A percentile compares a stretch with the other conserved stretches of the same genome.
Evolutionary conservation across 2,797 vertebrate genomes (phyloP).

Genomic region (Rhynchotus rufescens): DNA sequence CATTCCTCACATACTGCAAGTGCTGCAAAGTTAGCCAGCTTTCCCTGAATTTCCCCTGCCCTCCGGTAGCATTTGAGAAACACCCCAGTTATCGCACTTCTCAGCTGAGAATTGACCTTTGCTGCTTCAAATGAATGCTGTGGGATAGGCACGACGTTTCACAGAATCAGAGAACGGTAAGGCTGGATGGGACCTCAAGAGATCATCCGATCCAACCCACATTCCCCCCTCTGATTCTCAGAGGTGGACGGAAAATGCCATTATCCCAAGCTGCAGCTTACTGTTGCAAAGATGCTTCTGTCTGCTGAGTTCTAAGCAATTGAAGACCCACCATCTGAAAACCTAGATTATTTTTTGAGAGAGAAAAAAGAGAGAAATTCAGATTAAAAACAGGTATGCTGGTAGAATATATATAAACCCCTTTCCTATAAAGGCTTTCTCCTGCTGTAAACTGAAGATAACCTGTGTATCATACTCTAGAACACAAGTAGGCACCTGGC

Average conservation of each 20-base stretch:
- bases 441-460: constrained; percentile 18
- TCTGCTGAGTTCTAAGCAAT: constrained; percentile 31
- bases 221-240: background rate
- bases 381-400: constrained; percentile 21
- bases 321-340: background rate
- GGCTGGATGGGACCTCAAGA: too few species aligned
- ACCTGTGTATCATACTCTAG: background rate
- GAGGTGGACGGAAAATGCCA: background rate
- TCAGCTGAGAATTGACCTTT: too few species aligned
- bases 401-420: background rate
- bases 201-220: too few species aligned
- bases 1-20: background rate
- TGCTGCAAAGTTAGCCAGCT: background rate
- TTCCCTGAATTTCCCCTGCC: background rate
- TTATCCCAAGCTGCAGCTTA: background rate
- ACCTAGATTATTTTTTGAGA: background rate
- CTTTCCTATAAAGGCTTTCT: constrained; percentile 22
- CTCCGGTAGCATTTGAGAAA: background rate
- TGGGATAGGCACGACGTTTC: background rate
- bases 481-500: constrained; percentile 2
- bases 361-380: background rate
- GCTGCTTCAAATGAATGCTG: background rate
- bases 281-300: background rate
- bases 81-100: too few species aligned
- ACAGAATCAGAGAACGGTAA: too few species aligned